Evolutionary conservation across 2,797 vertebrate genomes (phyloP), one percentile per base, ranked within the genome.

Genomic region (Paguma larvata): DNA sequence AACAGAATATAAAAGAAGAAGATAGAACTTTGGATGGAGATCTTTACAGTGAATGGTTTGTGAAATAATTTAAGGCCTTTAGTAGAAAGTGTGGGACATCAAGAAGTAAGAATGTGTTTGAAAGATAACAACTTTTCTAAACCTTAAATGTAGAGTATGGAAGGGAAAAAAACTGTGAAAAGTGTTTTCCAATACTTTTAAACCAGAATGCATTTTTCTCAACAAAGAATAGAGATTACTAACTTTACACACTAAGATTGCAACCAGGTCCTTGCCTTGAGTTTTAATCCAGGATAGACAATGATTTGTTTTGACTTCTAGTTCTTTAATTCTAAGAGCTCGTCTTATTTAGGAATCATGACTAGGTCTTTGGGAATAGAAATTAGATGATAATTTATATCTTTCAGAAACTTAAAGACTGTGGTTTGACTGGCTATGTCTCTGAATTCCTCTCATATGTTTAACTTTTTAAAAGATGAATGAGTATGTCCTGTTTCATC

Each of bases 401-500:
- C 16, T 78, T 63, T 70, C 32, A 63, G 59, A 65, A 86, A 16
- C n/a, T 72, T 92, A 72, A 95, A 87, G 21, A 53, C 38, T 67
- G 0, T n/a, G 34, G 13, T 19, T 65, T 68, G 77, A 41, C 67
- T 34, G 18, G 10, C 19, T 51, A 3, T 23, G 14, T 73, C 15
- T 44, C n/a, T 72, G 51, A 72, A 87, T 59, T 73, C 46, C 27
- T 59, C n/a, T 56, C 51, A 73, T 73, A 12, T 38, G 56, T 38
- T 82, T 67, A 67, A 94, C 38, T 27, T 94, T 96, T 67, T 32
- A 80, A 86, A 67, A 91, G 30, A 85, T 88, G 32, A 89, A 38
- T 91, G 68, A 72, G 51, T 75, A 73, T 89, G 30, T 68, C 10
- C 27, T 48, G 34, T 44, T 89, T 96, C 16, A 86, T 78, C 5